Evolutionary conservation across 2,113 vertebrate genomes (phyloP).

Genomic region (Caretta caretta): DNA sequence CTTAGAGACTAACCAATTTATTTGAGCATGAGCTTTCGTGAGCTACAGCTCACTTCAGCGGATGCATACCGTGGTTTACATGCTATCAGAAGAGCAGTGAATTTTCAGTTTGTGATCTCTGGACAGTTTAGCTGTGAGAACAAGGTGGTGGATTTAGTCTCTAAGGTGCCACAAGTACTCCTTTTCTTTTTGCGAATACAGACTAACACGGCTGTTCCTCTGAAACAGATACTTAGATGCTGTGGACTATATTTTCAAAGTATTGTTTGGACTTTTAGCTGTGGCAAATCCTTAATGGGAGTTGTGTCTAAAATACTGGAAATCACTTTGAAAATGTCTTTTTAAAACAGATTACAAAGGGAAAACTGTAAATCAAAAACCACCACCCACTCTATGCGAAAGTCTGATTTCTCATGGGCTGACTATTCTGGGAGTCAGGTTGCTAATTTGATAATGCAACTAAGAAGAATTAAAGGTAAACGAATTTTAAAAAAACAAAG

Average conservation of each 20-base stretch:
- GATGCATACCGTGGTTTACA: rapidly evolving
- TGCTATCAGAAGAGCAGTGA: rapidly evolving
- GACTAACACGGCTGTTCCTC: too few species aligned
- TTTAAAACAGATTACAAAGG: background rate
- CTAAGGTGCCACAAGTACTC: too few species aligned
- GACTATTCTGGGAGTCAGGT: slow-evolving; percentile 9
- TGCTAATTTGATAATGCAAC: background rate
- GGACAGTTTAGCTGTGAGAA: background rate
- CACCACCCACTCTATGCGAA: slow-evolving; percentile 12
- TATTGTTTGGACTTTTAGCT: background rate
- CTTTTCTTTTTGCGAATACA: too few species aligned
- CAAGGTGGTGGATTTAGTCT: background rate
- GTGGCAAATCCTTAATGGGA: background rate
- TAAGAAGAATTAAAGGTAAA: background rate
- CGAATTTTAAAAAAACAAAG: background rate
- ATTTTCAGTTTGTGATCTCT: background rate
- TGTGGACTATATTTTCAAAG: background rate
- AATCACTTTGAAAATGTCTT: background rate
- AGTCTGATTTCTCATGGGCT: background rate
- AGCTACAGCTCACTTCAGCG: too few species aligned
- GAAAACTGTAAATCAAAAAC: background rate
- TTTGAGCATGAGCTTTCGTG: too few species aligned
- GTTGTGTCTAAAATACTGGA: background rate
- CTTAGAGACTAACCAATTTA: too few species aligned
- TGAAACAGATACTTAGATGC: background rate